Conservation (phyloP, 2,113 vertebrate genomes). For the Chionis minor region DNA sequence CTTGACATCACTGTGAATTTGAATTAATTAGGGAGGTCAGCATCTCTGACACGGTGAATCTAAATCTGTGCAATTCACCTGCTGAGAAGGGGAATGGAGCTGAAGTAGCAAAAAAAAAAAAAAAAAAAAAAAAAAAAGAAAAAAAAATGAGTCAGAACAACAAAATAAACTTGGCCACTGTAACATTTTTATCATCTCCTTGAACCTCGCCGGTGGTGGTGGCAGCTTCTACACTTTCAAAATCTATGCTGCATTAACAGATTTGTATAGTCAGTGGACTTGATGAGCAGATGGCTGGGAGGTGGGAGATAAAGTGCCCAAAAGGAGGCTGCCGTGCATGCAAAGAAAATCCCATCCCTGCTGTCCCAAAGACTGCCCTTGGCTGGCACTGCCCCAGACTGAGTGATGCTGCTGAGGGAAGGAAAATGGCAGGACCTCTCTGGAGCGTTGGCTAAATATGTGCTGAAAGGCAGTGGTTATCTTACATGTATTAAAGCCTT, state of each 20-base stretch:
- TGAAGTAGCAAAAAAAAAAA: not conserved
- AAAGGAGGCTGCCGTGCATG: not conserved
- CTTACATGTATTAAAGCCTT: rapidly evolving
- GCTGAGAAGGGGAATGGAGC: not conserved
- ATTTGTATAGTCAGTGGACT: not conserved
- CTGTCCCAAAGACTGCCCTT: not conserved
- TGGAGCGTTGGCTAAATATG: not conserved
- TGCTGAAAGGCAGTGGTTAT: not conserved
- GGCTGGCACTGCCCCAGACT: not conserved
- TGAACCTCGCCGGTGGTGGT: rapidly evolving
- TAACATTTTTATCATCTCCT: not conserved
- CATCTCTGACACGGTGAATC: not conserved
- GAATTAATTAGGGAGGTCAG: not conserved
- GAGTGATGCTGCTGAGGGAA: not conserved
- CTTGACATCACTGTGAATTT: not conserved
- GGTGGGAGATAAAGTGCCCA: not conserved
- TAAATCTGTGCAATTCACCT: not conserved
- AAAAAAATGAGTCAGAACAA: not conserved
- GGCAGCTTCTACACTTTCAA: not conserved
- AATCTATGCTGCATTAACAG: not conserved
- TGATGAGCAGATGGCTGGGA: not conserved
- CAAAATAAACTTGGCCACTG: not conserved
- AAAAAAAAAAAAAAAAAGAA: not conserved
- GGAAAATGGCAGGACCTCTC: not conserved
- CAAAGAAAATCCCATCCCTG: not conserved